Base-by-base conservation (phyloP, 2,113 vertebrate genomes). In the Syrmaticus mikado region DNA sequence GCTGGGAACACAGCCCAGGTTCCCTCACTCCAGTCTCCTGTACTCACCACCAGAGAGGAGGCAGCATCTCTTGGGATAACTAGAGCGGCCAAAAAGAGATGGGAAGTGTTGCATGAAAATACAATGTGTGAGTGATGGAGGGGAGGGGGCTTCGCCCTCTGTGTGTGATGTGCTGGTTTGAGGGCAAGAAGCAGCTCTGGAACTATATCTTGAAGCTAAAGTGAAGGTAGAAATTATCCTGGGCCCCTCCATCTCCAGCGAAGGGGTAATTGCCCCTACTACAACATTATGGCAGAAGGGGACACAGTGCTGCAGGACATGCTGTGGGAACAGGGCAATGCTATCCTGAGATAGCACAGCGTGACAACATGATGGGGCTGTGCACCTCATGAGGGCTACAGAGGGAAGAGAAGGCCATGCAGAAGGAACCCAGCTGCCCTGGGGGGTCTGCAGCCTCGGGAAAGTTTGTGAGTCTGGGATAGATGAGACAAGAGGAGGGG, bases 121-220 rank as follows among this genome's bases (percentile, higher is more conserved):
- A n/a, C 27, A 82, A 66, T 80, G 45, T 34, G 5, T n/a, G 41
- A 82, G 38, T 32, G n/a, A 71, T 34, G 11, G 15, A 83, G 41
- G 13, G 34, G 40, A 81, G 38, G 0, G 0, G 3, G 3, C 5
- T 76, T 85, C 52, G 11, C 70, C 24, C 77, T 85, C 41, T 78
- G 57, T 28, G 22, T 48, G 34, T 6, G 12, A 19, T 43, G 60
- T 13, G 22, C n/a, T 87, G 30, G 30, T 72, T 82, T 88, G 52
- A 64, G 45, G 61, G 66, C 45, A 80, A 92, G 61, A 12, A 32
- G 32, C 61, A 72, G 52, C 40, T 75, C 83, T 61, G 52, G 52
- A n/a, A 41, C n/a, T 22, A 78, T 84, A 86, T 72, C 8, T 62
- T 83, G 50, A 93, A 78, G 40, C 38, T 18, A 48, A 94, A 92